Base-by-base conservation (phyloP, 2,113 vertebrate species). In the Cyprinodon tularosa region DNA sequence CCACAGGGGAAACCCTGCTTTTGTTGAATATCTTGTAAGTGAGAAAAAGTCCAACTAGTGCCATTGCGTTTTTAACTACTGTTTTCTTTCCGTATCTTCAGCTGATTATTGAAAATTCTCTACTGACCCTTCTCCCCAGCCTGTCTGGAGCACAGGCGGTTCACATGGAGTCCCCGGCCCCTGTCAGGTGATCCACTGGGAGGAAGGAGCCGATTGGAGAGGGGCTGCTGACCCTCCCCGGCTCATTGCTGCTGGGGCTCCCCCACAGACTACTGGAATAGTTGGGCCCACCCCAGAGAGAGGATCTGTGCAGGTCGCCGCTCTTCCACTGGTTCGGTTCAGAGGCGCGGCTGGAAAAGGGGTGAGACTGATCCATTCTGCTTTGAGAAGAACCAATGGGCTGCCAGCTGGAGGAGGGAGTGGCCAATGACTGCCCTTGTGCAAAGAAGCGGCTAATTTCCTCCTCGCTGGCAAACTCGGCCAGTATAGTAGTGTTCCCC, bases 401-500 rank as follows among this genome's bases (percentile, higher is more conserved):
- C 80, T 99, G 98, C 98, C 98, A 99, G 96, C 96, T 86, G 22
- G 96, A 95, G 93, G 97, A 96, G 89, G 96, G 95, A 89, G 96
- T 94, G 92, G 96, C 94, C 95, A 98, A 92, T 87, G 98, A 97
- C 97, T 98, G 98, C 95, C 98, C 98, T 98, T 99, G 98, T 99
- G 98, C 98, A 98, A 99, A 99, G 96, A 99, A 99, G 95, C 98
- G 96, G 94, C 95, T 99, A 89, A 99, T 98, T 96, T 99, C 98
- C 96, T 99, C 98, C 96, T 99, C 98, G 90, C 97, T 99, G 95
- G 97, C 98, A 94, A 99, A 98, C 94, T 99, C 98, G 84, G 98
- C 98, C 90, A 99, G 96, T 94, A 99, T 99, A 92, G 98, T 99
- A 95, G 98, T 99, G 96, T 99, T 99, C 96, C 98, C 98, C 95